These are phyloP conservation scores for Temnothorax nylanderi DNA, from an alignment of 1,140 invertebrate species.

Conservation along the genomic window DNA sequence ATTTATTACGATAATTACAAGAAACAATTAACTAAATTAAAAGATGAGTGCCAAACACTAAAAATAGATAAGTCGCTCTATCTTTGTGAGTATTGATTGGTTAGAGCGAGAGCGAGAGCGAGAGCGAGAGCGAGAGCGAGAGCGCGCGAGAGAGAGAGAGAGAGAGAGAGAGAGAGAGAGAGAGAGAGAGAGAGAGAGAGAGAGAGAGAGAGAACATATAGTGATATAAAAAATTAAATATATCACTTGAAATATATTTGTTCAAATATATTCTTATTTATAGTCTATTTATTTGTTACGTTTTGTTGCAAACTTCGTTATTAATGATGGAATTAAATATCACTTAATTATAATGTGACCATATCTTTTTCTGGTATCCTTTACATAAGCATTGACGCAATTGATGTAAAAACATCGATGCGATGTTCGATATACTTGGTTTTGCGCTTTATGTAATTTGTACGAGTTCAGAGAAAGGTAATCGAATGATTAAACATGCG, in stretches of 20 bases:
- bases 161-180: not conserved
- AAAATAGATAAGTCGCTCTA: not conserved
- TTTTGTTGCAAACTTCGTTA: not conserved
- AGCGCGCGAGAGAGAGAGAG: not conserved
- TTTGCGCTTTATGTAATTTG: slow-evolving; percentile 1
- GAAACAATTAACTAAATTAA: slow-evolving; percentile 11
- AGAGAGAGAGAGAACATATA: not conserved
- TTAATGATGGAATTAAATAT: not conserved
- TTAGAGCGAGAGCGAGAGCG: not conserved
- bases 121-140: no score
- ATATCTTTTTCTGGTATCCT: not conserved
- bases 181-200: not conserved
- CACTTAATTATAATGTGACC: not conserved
- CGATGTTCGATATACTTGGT: not conserved
- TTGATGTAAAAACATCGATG: slow-evolving; percentile 20
- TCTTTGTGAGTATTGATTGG: not conserved
- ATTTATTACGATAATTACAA: not conserved
- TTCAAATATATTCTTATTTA: not conserved
- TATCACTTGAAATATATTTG: not conserved
- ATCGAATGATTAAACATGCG: not conserved
- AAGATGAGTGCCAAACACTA: not conserved
- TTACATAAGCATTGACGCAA: slow-evolving; percentile 24
- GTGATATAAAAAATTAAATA: not conserved
- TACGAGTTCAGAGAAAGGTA: not conserved
- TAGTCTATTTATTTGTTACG: not conserved